Evolutionary conservation across 2,888 invertebrate genomes (phyloP), one percentile per base, ranked within the genome.

Genomic region (Noctua pronuba): DNA sequence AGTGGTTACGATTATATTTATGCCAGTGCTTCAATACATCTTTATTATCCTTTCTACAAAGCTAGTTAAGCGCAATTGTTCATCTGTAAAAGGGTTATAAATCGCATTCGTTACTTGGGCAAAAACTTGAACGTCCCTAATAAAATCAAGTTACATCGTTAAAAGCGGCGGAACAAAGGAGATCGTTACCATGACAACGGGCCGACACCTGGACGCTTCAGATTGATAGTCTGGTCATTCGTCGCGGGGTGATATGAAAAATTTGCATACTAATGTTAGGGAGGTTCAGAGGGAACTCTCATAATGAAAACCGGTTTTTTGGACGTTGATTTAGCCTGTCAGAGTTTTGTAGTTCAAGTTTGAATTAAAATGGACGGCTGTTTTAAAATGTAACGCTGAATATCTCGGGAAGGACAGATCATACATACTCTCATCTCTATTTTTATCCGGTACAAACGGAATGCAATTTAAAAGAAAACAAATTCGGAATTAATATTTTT

Each of bases 181-280:
- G 84, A 88, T 86, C 88, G 92, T 93, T 90, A 84, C 91, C 90
- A 92, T 92, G 90, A 90, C 92, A 91, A 93, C 93, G 88, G 87
- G 80, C 87, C 91, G 91, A 92, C 94, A 95, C 94, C 94, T 95
- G 94, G 93, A 87, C 90, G 84, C 79, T 72, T 88, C 77, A 91
- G 92, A 93, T 93, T 93, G 91, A 93, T 93, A 90, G 91, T 89
- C 90, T 80, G 88, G 87, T 88, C 90, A 90, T 91, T 91, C 89
- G 90, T 86, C 85, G 88, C 87, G 89, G 92, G 89, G 82, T 88
- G 92, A 92, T 92, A 93, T 92, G 91, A 93, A 93, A 93, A 93
- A 95, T 94, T 95, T 94, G 93, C 95, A 95, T 95, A 91, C 90
- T 93, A 93, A 94, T 94, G 91, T 93, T 87, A 91, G 89, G 85